Base-by-base conservation (phyloP, 1,140 invertebrate species). In the Ganaspis sp. region DNA sequence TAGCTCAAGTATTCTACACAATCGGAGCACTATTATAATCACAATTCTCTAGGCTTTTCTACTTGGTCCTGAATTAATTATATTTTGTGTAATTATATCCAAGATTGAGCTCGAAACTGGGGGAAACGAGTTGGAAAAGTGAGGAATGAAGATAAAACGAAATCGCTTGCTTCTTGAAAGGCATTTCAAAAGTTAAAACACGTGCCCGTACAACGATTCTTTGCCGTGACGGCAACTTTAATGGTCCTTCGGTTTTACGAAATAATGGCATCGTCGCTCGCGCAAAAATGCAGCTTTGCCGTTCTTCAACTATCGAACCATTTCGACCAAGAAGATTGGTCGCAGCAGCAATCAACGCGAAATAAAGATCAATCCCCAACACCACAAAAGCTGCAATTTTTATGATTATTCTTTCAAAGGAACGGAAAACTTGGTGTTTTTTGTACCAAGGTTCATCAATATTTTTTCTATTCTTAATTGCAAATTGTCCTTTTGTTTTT, bases 201-300 rank as follows among this genome's bases (percentile, higher is more conserved):
- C 70, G 21, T 17, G 70, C 64, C 40, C 21, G 4, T 49, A 17
- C 37, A 26, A 1, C 53, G 12, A 38, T 15, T 73, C 19, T 42
- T 58, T 42, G 26, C 69, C 23, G 38, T 9, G 38, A 54, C 6
- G 19, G n/a, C n/a, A n/a, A n/a, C 42, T 54, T 23, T 70, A 70
- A 71, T 70, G 58, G 69, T 37, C 45, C 38, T 23, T n/a, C n/a
- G n/a, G n/a, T n/a, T n/a, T n/a, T n/a, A 54, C 69, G 45, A 54
- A 71, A 75, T 75, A 75, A 75, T 75, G 69, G 70, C 42, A 64
- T 76, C 70, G 70, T 53, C 72, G 71, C 70, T 70, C 64, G 70
- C 49, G 29, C 70, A 69, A 72, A 71, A 76, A 76, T 72, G 53
- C 38, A 64, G 70, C 6, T 72, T 54, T 42, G 64, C 38, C 49